Evolutionary conservation across 2,888 invertebrate genomes (phyloP), one percentile per base, ranked within the genome.

Genomic region (Plemyria rubiginata): DNA sequence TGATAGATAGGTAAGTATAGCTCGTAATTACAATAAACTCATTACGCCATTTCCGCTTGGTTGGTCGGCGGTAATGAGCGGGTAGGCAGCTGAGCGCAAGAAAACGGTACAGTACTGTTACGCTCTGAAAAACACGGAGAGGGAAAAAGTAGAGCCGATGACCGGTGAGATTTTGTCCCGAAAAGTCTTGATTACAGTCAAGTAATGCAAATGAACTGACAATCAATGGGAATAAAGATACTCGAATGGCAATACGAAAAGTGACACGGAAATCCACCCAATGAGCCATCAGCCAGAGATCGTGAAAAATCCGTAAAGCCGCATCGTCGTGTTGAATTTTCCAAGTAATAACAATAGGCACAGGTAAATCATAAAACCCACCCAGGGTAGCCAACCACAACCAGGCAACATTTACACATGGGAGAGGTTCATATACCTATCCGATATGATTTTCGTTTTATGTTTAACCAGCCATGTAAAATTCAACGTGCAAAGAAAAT

Each of bases 91-190:
- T 77, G 79, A 78, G 76, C 83, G 70, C 73, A 76, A 70, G 79
- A 81, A 82, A 86, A 86, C 90, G 81, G 87, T 90, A 89, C 84
- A 74, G 81, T 78, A 83, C 85, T 74, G 87, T 82, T 78, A 72
- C 84, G 91, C 85, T 90, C 91, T 89, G 81, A 86, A 85, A 85
- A 66, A 67, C 67, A 70, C 67, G 75, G 5, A 29, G 28, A 75
- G 74, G 82, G 84, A 82, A 84, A 70, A 70, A 72, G 72, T 51
- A 40, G 65, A 78, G 79, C 75, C 78, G 77, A 78, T 80, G 80
- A 82, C 80, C 81, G 76, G 64, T 67, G 50, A 55, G 59, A 63
- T 65, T 68, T 65, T 59, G 66, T 70, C 65, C 62, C 65, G 58
- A 67, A 65, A 70, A 60, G 15, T 60, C 57, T 55, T 53, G 53